Evolutionary conservation across 53 echinoderm and acorn worm genomes (phyloP).

Genomic region (Crossaster papposus): DNA sequence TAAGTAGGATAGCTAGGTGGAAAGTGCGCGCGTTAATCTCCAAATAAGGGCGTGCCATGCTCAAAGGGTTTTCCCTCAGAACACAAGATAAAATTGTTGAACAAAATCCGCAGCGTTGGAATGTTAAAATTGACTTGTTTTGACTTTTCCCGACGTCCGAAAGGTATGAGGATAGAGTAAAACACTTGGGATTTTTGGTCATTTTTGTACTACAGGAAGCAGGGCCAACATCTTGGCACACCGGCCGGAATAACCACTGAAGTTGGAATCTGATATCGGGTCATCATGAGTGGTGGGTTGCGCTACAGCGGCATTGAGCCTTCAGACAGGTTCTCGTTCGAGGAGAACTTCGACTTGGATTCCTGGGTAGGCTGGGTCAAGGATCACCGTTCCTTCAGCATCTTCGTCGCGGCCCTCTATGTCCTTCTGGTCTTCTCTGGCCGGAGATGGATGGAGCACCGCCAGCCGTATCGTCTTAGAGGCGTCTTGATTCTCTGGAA

Average conservation of each 20-base stretch:
- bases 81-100: too few species aligned
- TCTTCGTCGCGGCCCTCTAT: conserved; percentile 46
- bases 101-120: too few species aligned
- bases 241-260: not conserved
- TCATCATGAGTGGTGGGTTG: not conserved
- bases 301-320: conserved; percentile 9
- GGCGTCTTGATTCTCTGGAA: conserved; percentile 74
- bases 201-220: too few species aligned
- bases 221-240: not conserved
- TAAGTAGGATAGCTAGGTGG: too few species aligned
- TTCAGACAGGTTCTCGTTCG: conserved; percentile 54
- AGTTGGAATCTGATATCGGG: not conserved
- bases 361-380: conserved; percentile 69
- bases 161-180: too few species aligned
- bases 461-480: conserved; percentile 65
- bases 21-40: too few species aligned
- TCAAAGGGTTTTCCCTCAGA: too few species aligned
- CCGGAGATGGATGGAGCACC: conserved; percentile 72
- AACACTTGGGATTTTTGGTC: too few species aligned
- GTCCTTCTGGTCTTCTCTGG: conserved; percentile 67
- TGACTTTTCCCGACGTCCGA: too few species aligned
- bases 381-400: conserved; percentile 44
- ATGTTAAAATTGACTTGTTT: too few species aligned
- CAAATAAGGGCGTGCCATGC: too few species aligned
- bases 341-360: conserved; percentile 64